Conservation (phyloP, 2,888 invertebrate species). For the Drosophila pseudotakahashii region DNA sequence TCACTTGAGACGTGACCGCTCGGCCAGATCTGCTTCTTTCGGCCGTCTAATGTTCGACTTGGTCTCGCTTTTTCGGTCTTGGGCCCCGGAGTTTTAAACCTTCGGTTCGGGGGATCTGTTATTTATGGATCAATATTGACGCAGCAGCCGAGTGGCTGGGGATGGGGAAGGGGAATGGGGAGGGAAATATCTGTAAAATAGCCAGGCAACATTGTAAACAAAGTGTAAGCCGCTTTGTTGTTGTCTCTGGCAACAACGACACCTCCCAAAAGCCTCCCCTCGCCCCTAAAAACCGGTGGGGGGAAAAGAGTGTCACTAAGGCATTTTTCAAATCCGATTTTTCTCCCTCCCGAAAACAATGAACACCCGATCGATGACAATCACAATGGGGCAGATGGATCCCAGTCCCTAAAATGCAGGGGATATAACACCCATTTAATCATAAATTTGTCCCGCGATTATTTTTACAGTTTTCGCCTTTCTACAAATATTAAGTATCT, state of each 20-base stretch:
- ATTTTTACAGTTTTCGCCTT: slow-evolving; percentile 71
- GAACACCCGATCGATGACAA: slow-evolving; percentile 33
- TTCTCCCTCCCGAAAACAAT: slow-evolving; percentile 24
- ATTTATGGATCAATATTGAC: slow-evolving; percentile 80
- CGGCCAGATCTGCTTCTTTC: slow-evolving; percentile 16
- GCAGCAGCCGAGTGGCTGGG: slow-evolving; percentile 47
- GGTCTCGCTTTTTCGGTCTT: slow-evolving; percentile 35
- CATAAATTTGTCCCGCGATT: slow-evolving; percentile 78
- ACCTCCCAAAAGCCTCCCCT: slow-evolving; percentile 55
- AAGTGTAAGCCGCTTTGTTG: slow-evolving; percentile 75
- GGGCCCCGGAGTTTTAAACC: slow-evolving; percentile 19
- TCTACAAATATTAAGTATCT: slow-evolving; percentile 43
- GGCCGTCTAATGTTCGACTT: slow-evolving; percentile 37
- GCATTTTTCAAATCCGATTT: slow-evolving; percentile 51
- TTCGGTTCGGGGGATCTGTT: slow-evolving; percentile 50
- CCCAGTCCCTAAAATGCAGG: slow-evolving; percentile 16
- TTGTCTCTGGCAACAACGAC: slow-evolving; percentile 26
- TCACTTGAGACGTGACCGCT: slow-evolving; percentile 78
- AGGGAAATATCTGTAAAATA: slow-evolving; percentile 68
- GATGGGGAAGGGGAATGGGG: neutral
- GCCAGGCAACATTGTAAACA: slow-evolving; percentile 80
- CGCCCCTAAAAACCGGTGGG: slow-evolving; percentile 3
- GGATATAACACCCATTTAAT: slow-evolving; percentile 59
- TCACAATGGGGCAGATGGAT: slow-evolving; percentile 36
- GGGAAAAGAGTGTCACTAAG: slow-evolving; percentile 63